Evolutionary conservation across 2,888 invertebrate genomes (phyloP).

Genomic region (Fragum sueziense): DNA sequence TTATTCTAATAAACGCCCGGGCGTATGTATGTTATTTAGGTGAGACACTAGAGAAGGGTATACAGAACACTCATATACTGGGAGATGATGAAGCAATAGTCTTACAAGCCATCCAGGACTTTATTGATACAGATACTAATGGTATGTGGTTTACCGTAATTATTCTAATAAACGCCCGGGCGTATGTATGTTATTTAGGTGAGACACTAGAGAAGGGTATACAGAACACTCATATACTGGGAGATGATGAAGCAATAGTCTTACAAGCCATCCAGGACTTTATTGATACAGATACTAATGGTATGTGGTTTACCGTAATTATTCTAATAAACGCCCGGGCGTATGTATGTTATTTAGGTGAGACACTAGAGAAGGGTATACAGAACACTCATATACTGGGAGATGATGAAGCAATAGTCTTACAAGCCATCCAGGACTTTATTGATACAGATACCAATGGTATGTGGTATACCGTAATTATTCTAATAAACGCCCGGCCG

Average conservation of each 20-base stretch:
- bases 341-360: no score
- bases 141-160: no score
- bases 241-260: constrained; percentile 73
- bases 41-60: constrained; percentile 72
- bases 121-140: neutral
- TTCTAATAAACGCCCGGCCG: no score
- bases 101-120: constrained; percentile 49
- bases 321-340: no score
- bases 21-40: no score
- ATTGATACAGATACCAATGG: no score
- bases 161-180: no score
- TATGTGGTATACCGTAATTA: no score
- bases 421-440: constrained; percentile 68
- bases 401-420: constrained; percentile 76
- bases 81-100: constrained; percentile 76
- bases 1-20: no score
- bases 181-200: no score
- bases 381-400: constrained; percentile 70
- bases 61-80: constrained; percentile 72
- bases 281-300: neutral
- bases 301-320: no score
- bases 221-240: constrained; percentile 70
- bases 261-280: no score
- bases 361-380: constrained; percentile 72
- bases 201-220: constrained; percentile 74